Base-by-base conservation (phyloP, 2,797 vertebrate genomes). In the Steatocranus sp. region DNA sequence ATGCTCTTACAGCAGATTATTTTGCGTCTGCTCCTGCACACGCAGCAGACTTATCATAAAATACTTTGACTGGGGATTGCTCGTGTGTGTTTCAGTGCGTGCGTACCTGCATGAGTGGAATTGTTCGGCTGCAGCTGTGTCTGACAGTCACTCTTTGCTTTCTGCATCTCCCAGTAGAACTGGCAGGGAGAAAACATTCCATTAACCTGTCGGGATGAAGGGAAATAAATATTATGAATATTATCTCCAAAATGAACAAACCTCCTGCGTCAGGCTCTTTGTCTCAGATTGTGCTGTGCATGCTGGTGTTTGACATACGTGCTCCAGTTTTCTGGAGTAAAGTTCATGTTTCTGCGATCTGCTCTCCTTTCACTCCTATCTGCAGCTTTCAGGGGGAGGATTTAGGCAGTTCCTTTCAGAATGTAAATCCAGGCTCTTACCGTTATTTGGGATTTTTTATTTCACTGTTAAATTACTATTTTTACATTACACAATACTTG, bases 91-190 rank as follows among this genome's bases (percentile, higher is more conserved):
- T 56, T 54, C 12, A 23, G 53, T 14, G 66, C 53, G 75, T 81
- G 63, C 8, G 48, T 76, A 93, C 92, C 90, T 86, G 83, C 30
- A 17, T 3, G 14, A 0, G 10, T 4, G 3, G 49, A 12, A 1
- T 2, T 41, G 6, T 83, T 63, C 1, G 4, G 49, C 88, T 89
- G 49, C 38, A 95, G 91, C 3, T 77, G 81, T 3, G 79, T 85
- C 14, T 51, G 23, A 88, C 95, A 95, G 51, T 93, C 89, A 30
- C 10, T 82, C 74, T 75, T 76, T 14, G 91, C 89, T 58, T 76
- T 74, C 86, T 94, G 78, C 80, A 95, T 87, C 86, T 95, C 95
- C 94, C 94, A 95, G 7, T 86, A 6, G 34, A 95, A 90, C 79
- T 93, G 91, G 79, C 95, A 95, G 66, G 41, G 79, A 54, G 94